Base-by-base conservation (phyloP, 2,888 invertebrate species). In the Nomada ferruginata region DNA sequence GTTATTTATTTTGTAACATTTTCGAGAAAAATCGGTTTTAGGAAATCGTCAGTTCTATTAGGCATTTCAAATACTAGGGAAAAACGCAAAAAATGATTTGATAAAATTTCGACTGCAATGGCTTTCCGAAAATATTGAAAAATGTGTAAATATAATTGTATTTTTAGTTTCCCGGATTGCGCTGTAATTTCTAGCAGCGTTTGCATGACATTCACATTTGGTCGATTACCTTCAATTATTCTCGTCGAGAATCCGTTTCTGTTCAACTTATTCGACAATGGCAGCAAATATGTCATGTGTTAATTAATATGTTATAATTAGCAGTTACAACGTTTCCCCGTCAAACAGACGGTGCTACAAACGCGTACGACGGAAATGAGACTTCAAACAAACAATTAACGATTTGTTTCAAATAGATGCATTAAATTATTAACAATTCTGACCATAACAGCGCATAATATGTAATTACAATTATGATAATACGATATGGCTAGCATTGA, bases 291-390 rank as follows among this genome's bases (percentile, higher is more conserved):
- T 9, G 23, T 63, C 44, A 0, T 15, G 2, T 2, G 15, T 44
- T 63, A 63, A 63, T 63, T 63, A 63, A 23, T 15, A 4, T 10
- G 20, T 42, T 44, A 44, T 44, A 44, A 63, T 44, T 44, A 20
- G 15, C 42, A 44, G 42, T 44, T 55, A 9, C 23, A 10, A 44
- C 13, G 10, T 44, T 18, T 23, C 20, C n/a, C 20, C 15, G 2
- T 20, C 15, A 5, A 7, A 4, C 3, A 4, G 7, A 3, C 18
- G 4, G 50, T 44, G 3, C 9, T 9, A 7, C 10, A 0, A 15
- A 2, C 13, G 1, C 0, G 42, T 7, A 44, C 20, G 9, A 29
- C 0, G 29, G 4, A 42, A 44, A 15, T 9, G 15, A 42, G 42
- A 20, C 13, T 42, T 42, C 10, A 7, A 44, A 15, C 61, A 23